Base-by-base conservation (phyloP, 2,113 vertebrate genomes). In the Xiphias gladius region DNA sequence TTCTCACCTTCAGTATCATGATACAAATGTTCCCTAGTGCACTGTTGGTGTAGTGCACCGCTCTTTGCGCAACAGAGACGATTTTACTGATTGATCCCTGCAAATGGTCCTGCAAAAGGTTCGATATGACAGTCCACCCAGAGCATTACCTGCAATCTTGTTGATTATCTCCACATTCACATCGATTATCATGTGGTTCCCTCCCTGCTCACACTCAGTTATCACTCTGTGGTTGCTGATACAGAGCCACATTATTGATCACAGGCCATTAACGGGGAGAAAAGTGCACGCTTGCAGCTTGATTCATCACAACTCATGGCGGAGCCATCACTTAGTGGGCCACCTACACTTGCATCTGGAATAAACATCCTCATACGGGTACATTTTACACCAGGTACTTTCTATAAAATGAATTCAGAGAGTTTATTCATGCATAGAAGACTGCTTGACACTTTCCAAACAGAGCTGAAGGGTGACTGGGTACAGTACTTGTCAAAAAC, bases 161-260 rank as follows among this genome's bases (percentile, higher is more conserved):
- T 73, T 80, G 82, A 91, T 91, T 85, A 91, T 91, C 73, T 84
- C 76, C 76, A 79, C 87, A 87, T 89, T 92, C 73, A 9, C 67
- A 90, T 92, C 4, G 85, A 93, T 90, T 84, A 80, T 76, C 58
- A 88, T 69, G 67, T 14, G 41, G 54, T 67, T 37, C n/a, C 64
- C 35, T 28, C 43, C 67, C 63, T 54, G 41, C 69, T 73, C 68
- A 76, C 71, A 61, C 71, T 67, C 83, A 54, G 81, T 82, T 85
- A 87, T 87, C 90, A 59, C 65, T 73, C 69, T 58, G 76, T 54
- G 80, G 83, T 69, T 83, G 81, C 75, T 89, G 90, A 90, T 87
- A 75, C 19, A 0, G 74, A 71, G 76, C 76, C 68, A 52, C 30
- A 7, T 70, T 90, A 93, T 90, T 88, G 92, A 94, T 91, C 24